Evolutionary conservation across 1,140 invertebrate species (phyloP).

Genomic region (Muscidifurax raptorellus): DNA sequence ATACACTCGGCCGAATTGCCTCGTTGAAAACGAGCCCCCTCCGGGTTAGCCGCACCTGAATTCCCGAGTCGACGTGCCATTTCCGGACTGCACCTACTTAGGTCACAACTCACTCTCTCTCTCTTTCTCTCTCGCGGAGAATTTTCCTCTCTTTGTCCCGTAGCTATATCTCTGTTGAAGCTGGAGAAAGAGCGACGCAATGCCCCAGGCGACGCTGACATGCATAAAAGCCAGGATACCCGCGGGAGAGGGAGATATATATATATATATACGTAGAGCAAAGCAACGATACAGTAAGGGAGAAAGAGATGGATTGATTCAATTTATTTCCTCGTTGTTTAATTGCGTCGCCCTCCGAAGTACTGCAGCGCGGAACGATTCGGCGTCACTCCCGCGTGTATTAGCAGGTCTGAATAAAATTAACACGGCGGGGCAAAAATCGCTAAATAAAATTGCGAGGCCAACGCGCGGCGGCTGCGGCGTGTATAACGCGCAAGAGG

Average conservation of each 20-base stretch:
- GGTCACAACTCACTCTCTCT: not conserved
- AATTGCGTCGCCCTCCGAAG: not conserved
- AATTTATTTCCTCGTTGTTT: conserved; percentile 10
- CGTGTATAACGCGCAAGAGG: not conserved
- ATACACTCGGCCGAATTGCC: conserved; percentile 7
- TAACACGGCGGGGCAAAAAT: not conserved
- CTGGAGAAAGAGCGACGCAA: not conserved
- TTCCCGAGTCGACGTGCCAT: conserved; percentile 21
- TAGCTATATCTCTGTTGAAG: not conserved
- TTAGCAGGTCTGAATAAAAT: not conserved
- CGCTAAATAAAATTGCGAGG: not conserved
- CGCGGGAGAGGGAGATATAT: not conserved
- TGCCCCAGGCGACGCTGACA: not conserved
- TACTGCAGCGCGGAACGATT: not conserved
- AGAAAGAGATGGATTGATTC: not conserved
- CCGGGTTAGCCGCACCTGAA: not conserved
- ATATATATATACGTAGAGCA: not conserved
- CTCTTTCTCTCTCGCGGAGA: not conserved
- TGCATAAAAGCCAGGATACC: conserved; percentile 23
- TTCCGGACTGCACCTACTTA: conserved; percentile 27
- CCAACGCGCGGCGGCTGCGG: no score
- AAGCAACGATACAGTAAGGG: no score
- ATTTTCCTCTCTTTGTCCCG: conserved; percentile 20
- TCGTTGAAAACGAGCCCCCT: conserved; percentile 20
- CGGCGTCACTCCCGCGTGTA: not conserved